Base-by-base conservation (phyloP, 2,113 vertebrate species). In the Mesoclemmys tuberculata region DNA sequence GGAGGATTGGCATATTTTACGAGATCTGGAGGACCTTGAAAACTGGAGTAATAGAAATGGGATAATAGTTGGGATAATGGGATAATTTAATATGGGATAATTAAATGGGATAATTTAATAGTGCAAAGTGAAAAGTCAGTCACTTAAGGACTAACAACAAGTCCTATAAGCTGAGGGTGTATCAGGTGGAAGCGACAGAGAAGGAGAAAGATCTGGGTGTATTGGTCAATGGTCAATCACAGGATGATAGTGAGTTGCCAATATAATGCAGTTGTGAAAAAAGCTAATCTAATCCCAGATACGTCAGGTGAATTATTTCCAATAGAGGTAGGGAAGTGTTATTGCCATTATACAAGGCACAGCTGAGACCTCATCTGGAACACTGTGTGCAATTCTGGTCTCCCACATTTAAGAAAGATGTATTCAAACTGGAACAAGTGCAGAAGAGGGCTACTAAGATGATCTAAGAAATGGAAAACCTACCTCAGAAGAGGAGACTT, bases 311-410 rank as follows among this genome's bases (percentile, higher is more conserved):
- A 11, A 71, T 5, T 8, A 35, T 11, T 83, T 31, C 16, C 75
- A 68, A 27, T n/a, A 51, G 22, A 24, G 24, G n/a, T 44, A 71
- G 22, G 24, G 44, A 78, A 44, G 18, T n/a, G n/a, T 6, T 71
- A 0, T 0, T 64, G 58, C 6, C 11, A 2, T 19, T 82, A 12
- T 74, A 7, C 6, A 64, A 16, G 52, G 41, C 68, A 38, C 27
- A 21, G 8, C 24, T 82, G 75, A 82, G 48, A 4, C 24, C 26
- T 48, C 26, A 7, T n/a, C 8, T 64, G 31, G 61, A 64, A 64
- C 18, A 64, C 31, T 64, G 35, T 58, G 56, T 9, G 35, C 61
- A 64, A 4, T 19, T 64, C 31, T 64, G 31, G 61, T 58, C 27
- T 58, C 10, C 13, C 58, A 61, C 13, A 12, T 61, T 29, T 31